Evolutionary conservation across 2,797 vertebrate species (phyloP).

Genomic region (Urosaurus nigricauda): DNA sequence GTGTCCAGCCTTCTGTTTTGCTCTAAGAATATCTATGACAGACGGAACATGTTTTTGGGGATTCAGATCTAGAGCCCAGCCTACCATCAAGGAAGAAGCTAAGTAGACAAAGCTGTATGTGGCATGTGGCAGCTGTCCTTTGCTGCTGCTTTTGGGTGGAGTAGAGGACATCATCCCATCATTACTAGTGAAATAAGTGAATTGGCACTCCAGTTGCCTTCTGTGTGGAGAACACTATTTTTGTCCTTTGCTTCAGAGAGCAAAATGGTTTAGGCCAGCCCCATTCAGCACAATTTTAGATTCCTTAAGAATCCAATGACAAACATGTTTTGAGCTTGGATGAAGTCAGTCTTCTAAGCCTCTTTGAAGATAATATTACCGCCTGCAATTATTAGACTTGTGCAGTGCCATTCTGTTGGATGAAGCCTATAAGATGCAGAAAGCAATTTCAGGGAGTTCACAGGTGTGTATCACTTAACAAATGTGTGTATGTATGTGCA

Average conservation of each 20-base stretch:
- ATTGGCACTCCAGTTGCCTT: neutral
- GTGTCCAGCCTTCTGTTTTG: neutral
- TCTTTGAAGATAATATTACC: neutral
- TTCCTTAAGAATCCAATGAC: neutral
- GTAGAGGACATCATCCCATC: neutral
- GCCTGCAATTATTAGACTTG: neutral
- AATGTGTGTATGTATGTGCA: neutral
- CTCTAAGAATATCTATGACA: neutral
- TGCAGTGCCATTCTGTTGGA: neutral
- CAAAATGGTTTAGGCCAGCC: neutral
- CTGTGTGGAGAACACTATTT: neutral
- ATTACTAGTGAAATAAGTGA: neutral
- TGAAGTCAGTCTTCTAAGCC: neutral
- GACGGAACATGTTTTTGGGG: neutral
- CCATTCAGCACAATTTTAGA: neutral
- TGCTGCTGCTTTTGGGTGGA: neutral
- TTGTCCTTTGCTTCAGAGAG: neutral
- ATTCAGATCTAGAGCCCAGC: neutral
- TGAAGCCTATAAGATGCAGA: neutral
- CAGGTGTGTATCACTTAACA: neutral
- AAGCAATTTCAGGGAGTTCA: slow-evolving; percentile 21
- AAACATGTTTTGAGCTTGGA: neutral
- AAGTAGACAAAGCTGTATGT: neutral
- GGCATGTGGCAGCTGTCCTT: neutral
- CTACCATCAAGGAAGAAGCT: neutral